Evolutionary conservation across 2,797 vertebrate species (phyloP).

Genomic region (Pogoniulus pusillus): DNA sequence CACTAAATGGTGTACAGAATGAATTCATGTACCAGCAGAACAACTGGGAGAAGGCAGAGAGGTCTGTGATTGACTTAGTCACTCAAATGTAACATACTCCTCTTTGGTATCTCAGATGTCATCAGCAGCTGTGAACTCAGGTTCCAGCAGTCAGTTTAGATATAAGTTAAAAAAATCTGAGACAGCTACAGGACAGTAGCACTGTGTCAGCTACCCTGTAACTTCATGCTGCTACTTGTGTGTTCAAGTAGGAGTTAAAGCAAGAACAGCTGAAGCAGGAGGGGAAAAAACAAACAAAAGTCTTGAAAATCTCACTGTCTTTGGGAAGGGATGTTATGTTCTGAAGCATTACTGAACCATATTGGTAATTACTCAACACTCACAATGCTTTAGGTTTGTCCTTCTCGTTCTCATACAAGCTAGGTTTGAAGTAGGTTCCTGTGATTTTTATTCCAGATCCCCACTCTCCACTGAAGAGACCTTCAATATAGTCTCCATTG

Average conservation of each 20-base stretch:
- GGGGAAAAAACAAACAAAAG: not conserved
- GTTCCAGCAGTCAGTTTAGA: not conserved
- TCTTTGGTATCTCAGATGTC: not conserved
- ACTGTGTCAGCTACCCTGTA: not conserved
- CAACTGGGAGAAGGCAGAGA: not conserved
- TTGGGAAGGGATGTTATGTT: not conserved
- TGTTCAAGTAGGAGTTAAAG: not conserved
- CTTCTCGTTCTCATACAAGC: slow-evolving; percentile 88
- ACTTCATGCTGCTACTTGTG: not conserved
- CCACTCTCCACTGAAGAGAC: slow-evolving; percentile 93
- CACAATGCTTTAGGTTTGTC: slow-evolving; percentile 82
- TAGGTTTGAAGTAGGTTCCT: slow-evolving; percentile 94
- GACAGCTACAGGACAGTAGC: not conserved
- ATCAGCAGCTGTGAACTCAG: not conserved
- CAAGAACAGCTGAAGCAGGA: not conserved
- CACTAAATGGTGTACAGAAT: not conserved
- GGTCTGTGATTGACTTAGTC: not conserved
- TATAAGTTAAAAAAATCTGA: not conserved
- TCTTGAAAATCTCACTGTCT: not conserved
- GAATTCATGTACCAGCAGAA: not conserved
- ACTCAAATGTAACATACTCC: not conserved
- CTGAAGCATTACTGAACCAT: not conserved
- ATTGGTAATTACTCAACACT: slow-evolving; percentile 55
- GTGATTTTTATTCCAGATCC: slow-evolving; percentile 93
- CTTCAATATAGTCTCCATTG: slow-evolving; percentile 95